Evolutionary conservation across 2,797 vertebrate genomes (phyloP).

Genomic region (Syngnathus acus): DNA sequence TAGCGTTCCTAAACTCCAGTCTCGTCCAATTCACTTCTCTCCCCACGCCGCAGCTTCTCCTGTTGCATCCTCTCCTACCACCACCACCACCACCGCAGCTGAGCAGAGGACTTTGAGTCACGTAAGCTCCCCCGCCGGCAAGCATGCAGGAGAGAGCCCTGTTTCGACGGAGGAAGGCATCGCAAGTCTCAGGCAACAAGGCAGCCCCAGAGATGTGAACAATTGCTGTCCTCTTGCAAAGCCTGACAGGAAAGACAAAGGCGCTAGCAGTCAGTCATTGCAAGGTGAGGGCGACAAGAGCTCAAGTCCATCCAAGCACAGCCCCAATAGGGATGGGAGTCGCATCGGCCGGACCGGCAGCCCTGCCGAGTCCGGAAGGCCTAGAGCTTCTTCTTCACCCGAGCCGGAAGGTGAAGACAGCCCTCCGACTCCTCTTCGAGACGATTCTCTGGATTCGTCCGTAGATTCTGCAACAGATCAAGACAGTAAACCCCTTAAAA

Average conservation of each 20-base stretch:
- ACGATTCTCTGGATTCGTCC: constrained; percentile 65
- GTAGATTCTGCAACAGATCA: constrained; percentile 68
- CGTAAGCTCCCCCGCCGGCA: constrained; percentile 47
- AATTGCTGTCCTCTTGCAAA: constrained; percentile 59
- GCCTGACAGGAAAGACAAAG: constrained; percentile 64
- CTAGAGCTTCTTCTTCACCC: constrained; percentile 50
- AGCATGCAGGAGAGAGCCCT: constrained; percentile 60
- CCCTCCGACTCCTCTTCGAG: constrained; percentile 57
- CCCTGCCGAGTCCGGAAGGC: constrained; percentile 58
- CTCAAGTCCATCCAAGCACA: constrained; percentile 67
- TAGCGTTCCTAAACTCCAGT: constrained; percentile 60
- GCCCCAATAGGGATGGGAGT: constrained; percentile 59
- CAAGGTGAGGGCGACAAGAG: constrained; percentile 63
- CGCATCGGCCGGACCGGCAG: constrained; percentile 46
- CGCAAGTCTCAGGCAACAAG: constrained; percentile 59
- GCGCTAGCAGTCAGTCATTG: constrained; percentile 40
- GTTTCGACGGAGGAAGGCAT: constrained; percentile 54
- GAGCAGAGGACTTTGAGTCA: constrained; percentile 62
- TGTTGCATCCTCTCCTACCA: constrained; percentile 48
- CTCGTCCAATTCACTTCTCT: constrained; percentile 53
- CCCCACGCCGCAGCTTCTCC: constrained; percentile 49
- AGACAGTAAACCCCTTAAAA: constrained; percentile 87
- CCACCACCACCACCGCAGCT: constrained; percentile 35
- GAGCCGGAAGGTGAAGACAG: constrained; percentile 51
- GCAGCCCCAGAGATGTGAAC: constrained; percentile 63